Evolutionary conservation across 2,797 vertebrate genomes (phyloP).

Genomic region (Arrhamphus sclerolepis): DNA sequence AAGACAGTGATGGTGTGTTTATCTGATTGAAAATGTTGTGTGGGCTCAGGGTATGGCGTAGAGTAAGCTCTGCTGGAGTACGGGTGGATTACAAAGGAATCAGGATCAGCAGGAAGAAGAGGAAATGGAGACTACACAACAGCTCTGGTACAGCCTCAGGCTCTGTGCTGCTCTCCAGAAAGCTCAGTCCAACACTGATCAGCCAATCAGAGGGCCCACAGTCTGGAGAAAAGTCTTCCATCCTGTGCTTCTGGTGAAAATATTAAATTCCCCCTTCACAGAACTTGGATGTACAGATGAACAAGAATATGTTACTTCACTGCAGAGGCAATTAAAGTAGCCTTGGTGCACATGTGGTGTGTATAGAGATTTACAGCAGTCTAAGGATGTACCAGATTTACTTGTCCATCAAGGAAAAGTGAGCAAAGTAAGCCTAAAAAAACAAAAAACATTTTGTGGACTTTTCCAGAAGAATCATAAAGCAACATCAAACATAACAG

Average conservation of each 20-base stretch:
- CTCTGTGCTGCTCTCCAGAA: constrained; percentile 47
- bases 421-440: constrained; percentile 37
- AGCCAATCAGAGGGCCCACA: constrained; percentile 36
- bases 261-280: neutral
- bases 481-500: constrained; percentile 30
- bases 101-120: constrained; percentile 42
- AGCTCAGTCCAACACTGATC: constrained; percentile 40
- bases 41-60: neutral
- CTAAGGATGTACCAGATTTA: constrained; percentile 32
- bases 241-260: constrained; percentile 34
- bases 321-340: constrained; percentile 27
- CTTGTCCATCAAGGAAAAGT: constrained; percentile 11
- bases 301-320: constrained; percentile 22
- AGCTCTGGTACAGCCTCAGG: constrained; percentile 45
- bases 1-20: neutral
- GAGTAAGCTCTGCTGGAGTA: constrained; percentile 50
- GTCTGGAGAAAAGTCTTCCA: constrained; percentile 34
- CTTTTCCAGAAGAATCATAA: constrained; percentile 27
- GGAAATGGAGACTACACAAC: constrained; percentile 44
- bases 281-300: constrained; percentile 31
- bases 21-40: neutral
- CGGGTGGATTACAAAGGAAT: constrained; percentile 57
- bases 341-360: constrained; percentile 22
- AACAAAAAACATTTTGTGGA: constrained; percentile 38
- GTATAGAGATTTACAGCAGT: constrained; percentile 26